Conservation (phyloP, 2,113 vertebrate species). For the Ascaphus truei region DNA sequence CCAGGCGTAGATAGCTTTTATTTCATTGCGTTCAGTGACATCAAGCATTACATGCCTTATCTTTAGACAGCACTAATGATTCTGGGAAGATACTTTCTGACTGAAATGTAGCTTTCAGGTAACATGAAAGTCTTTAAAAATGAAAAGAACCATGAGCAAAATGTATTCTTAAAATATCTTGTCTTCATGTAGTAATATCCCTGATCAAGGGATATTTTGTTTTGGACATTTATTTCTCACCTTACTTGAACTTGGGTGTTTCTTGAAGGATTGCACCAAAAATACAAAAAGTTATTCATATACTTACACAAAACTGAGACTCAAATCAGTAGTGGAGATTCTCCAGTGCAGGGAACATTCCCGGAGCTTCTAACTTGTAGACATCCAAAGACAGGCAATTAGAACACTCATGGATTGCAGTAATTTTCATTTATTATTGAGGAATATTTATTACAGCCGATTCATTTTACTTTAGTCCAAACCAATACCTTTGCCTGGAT, state of each 20-base stretch:
- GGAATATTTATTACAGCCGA: too few relatives aligned
- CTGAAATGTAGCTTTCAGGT: conserved; percentile 23
- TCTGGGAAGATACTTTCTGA: conserved; percentile 5
- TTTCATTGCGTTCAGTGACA: conserved; percentile 16
- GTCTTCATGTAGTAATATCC: neutral
- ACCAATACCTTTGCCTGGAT: too few relatives aligned
- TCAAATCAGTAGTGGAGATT: too few relatives aligned
- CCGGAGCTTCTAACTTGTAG: too few relatives aligned
- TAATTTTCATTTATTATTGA: too few relatives aligned
- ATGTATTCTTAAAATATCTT: conserved; percentile 3
- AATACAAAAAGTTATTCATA: too few relatives aligned
- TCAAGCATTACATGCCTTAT: conserved; percentile 17
- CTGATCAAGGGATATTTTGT: neutral
- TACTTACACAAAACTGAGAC: too few relatives aligned
- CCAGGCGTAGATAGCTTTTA: conserved; percentile 9
- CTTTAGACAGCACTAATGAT: conserved; percentile 20
- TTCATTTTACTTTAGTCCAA: too few relatives aligned
- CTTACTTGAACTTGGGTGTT: neutral
- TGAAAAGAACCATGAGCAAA: conserved; percentile 14
- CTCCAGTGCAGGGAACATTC: too few relatives aligned
- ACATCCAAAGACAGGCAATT: too few relatives aligned
- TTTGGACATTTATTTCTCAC: neutral
- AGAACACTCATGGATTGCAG: too few relatives aligned
- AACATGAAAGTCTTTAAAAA: conserved; percentile 22
- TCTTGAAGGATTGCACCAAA: neutral